phyloP scores from a whole-genome alignment of 2,797 vertebrate species.

The Numenius phaeopus region DNA sequence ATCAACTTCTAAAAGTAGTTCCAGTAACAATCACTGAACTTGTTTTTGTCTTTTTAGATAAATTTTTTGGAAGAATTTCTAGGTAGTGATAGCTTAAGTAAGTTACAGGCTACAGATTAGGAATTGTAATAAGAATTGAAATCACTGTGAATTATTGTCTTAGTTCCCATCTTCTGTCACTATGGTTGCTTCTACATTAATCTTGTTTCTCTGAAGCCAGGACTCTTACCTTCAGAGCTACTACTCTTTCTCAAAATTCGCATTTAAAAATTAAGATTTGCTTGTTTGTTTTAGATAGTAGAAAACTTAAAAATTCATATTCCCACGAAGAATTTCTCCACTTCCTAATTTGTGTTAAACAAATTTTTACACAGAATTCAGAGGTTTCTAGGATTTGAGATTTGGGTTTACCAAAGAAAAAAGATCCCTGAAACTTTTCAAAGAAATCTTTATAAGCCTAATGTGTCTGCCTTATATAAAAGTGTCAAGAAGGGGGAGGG shows the following conservation, averaged over 20 bases:
- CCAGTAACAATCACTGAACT: neutral
- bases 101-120: neutral
- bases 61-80: neutral
- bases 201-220: neutral
- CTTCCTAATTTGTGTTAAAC: neutral
- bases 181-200: neutral
- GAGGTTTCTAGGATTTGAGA: neutral
- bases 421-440: neutral
- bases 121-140: neutral
- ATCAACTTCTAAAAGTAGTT: neutral
- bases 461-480: neutral
- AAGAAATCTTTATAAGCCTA: neutral
- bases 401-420: neutral
- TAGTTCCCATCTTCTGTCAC: neutral
- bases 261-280: neutral
- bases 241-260: neutral
- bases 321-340: neutral
- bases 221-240: neutral
- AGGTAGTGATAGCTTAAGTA: neutral
- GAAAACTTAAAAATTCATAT: neutral
- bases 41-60: neutral
- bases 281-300: neutral
- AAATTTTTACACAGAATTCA: neutral
- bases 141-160: neutral
- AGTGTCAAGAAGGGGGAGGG: neutral